phyloP scores from a whole-genome alignment of 2,113 vertebrate species.

The Chaetops frenatus region DNA sequence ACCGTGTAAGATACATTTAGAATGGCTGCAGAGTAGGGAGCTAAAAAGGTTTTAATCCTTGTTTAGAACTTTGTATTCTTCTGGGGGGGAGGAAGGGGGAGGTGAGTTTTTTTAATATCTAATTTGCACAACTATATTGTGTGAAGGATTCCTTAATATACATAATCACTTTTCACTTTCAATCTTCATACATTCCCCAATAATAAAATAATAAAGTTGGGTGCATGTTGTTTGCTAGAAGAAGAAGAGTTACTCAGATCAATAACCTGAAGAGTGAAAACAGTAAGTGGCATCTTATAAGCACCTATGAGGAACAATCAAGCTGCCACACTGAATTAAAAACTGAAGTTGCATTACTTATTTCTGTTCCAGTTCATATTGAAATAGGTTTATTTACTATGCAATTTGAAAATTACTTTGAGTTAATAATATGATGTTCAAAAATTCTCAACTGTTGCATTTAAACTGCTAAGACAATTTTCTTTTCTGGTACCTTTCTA shows the following conservation, averaged over 20 bases:
- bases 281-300: not conserved
- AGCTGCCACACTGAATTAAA: not conserved
- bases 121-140: not conserved
- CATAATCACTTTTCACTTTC: not conserved
- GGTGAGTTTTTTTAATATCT: not conserved
- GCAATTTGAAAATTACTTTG: not conserved
- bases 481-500: not conserved
- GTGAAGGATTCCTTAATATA: not conserved
- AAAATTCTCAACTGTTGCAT: not conserved
- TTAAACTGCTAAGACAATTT: not conserved
- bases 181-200: not conserved
- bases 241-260: not conserved
- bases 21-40: not conserved
- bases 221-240: not conserved
- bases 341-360: not conserved
- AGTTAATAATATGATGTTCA: not conserved
- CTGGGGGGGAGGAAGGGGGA: fast-evolving
- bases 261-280: not conserved
- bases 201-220: not conserved
- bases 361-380: not conserved
- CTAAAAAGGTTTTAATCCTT: not conserved
- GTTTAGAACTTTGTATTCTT: not conserved
- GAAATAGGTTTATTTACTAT: not conserved
- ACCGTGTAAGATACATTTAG: not conserved
- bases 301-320: not conserved